These are phyloP conservation scores for Leptoclinus maculatus DNA, from an alignment of 2,797 vertebrate species.

Conservation along the genomic window DNA sequence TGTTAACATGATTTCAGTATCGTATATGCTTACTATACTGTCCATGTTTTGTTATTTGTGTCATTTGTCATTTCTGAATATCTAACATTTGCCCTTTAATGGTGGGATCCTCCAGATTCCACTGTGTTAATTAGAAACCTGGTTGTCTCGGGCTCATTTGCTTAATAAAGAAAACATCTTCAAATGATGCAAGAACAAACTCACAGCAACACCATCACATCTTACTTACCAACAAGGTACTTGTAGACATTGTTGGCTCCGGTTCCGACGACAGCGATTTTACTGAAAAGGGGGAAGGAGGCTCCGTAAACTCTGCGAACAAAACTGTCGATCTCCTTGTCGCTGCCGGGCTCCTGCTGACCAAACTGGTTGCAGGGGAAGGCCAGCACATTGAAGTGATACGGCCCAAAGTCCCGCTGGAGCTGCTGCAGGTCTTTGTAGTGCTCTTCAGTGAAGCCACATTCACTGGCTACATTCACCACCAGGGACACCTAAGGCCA, in stretches of 20 bases:
- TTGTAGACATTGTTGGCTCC: slow-evolving; percentile 94
- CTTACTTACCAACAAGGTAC: slow-evolving; percentile 88
- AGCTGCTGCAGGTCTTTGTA: slow-evolving; percentile 93
- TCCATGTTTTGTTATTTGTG: neutral
- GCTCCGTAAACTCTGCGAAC: slow-evolving; percentile 89
- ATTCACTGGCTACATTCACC: slow-evolving; percentile 96
- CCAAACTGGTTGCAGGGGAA: slow-evolving; percentile 99
- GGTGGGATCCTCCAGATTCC: neutral
- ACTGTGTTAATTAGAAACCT: neutral
- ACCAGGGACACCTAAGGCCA: slow-evolving; percentile 91
- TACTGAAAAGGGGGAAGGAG: slow-evolving; percentile 97
- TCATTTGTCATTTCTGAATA: neutral
- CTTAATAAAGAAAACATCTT: neutral
- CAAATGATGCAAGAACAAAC: neutral
- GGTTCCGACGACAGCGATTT: slow-evolving; percentile 88
- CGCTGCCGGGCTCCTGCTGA: slow-evolving; percentile 94
- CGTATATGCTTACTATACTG: neutral
- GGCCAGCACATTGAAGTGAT: slow-evolving; percentile 95
- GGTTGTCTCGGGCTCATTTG: neutral
- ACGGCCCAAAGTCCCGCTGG: slow-evolving; percentile 91
- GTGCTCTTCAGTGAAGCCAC: slow-evolving; percentile 94
- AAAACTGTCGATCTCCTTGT: slow-evolving; percentile 95
- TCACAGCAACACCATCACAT: neutral
- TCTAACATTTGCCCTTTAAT: neutral
- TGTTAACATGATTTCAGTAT: neutral